These are phyloP conservation scores for Agonopterix subpropinquella DNA, from an alignment of 2,888 invertebrate genomes.

Conservation along the genomic window DNA sequence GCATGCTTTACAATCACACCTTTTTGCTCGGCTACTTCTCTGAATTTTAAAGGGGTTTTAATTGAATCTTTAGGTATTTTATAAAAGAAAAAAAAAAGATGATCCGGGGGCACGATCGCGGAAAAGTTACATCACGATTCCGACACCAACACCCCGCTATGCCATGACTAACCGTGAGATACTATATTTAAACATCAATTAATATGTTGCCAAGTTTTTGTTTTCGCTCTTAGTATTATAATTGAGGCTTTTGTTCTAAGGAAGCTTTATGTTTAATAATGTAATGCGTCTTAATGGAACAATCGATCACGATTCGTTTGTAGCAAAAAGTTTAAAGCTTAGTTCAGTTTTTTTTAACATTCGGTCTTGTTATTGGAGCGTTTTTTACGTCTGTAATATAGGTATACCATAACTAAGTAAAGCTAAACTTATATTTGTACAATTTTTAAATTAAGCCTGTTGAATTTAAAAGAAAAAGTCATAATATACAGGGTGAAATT, in stretches of 20 bases:
- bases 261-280: constrained; percentile 5
- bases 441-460: too few relatives aligned
- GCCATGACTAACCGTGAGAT: constrained; percentile 22
- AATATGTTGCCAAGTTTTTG: constrained; percentile 36
- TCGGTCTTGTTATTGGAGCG: too few relatives aligned
- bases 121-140: constrained; percentile 53
- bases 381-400: too few relatives aligned
- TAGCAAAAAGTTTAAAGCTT: constrained; percentile 6
- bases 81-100: constrained; percentile 21
- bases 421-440: too few relatives aligned
- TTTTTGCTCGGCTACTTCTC: not conserved
- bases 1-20: not conserved
- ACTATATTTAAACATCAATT: constrained; percentile 25
- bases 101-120: constrained; percentile 49
- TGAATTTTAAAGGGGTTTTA: constrained; percentile 22
- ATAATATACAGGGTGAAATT: too few relatives aligned
- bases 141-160: constrained; percentile 19
- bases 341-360: too few relatives aligned
- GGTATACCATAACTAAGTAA: too few relatives aligned
- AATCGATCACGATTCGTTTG: constrained; percentile 18
- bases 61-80: constrained; percentile 27
- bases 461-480: too few relatives aligned
- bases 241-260: constrained; percentile 21
- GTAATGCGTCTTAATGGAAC: constrained; percentile 10
- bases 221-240: constrained; percentile 20